Evolutionary conservation across 2,113 vertebrate species (phyloP), one percentile per base, ranked within the genome.

Genomic region (Arizona elegans): DNA sequence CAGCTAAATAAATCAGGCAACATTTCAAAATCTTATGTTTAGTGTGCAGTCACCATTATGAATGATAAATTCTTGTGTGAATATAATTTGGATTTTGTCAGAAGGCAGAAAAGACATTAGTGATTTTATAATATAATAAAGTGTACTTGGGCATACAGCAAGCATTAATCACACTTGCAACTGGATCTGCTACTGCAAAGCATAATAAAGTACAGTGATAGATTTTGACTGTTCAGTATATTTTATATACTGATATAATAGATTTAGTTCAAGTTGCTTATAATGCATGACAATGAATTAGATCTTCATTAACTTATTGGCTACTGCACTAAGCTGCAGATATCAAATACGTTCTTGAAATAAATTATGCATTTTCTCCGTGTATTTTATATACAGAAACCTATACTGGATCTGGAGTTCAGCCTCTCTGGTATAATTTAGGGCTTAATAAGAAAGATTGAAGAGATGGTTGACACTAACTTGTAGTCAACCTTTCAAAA

Each of bases 31-130:
- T 33, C 38, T 88, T 33, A 56, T 8, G 7, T 90, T 56, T 88
- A 26, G n/a, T 12, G 29, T 33, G 26, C 59, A 91, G 50, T 52
- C 11, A 91, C 2, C 3, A 59, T 26, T n/a, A 9, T 43, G 43
- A 91, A 88, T 58, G 62, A 89, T 91, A 88, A n/a, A 55, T 75
- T 75, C 21, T 59, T 56, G 23, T 91, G 19, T 50, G 38, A 50
- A 75, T 81, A 43, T 91, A 93, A 91, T 70, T 55, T 56, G 24
- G 15, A 29, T n/a, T 88, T 91, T 91, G 26, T 81, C 86, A 91
- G 81, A 58, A 91, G 38, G 56, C 11, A 56, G 4, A 43, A 88
- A 93, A 58, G 24, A 9, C 9, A 38, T 92, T 88, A 92, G 29
- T 1, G 6, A 75, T 0, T 0, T 15, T 90, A 50, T 43, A 89